Evolutionary conservation across 2,113 vertebrate genomes (phyloP).

Genomic region (Rutilus rutilus): DNA sequence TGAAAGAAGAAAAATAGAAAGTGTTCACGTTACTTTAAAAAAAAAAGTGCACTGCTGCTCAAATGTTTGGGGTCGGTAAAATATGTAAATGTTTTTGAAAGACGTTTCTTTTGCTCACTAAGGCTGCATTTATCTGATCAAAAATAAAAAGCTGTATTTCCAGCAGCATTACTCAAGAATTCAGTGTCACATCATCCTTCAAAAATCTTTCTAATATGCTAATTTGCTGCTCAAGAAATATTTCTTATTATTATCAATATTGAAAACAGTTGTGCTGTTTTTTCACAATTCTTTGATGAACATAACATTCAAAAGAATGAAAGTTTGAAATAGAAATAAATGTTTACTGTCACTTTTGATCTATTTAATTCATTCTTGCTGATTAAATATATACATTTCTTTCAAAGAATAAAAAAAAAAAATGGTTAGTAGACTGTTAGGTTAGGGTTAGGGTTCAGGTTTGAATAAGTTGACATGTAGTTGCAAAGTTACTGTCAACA

Average conservation of each 20-base stretch:
- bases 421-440: too few relatives aligned
- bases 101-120: background rate
- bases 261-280: background rate
- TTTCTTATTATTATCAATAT: background rate
- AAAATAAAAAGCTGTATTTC: background rate
- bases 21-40: background rate
- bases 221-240: background rate
- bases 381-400: too few relatives aligned
- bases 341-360: background rate
- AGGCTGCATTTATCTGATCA: background rate
- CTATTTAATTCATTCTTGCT: background rate
- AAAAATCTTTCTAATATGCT: background rate
- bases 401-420: too few relatives aligned
- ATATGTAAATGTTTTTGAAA: background rate
- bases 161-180: background rate
- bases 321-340: background rate
- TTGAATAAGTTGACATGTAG: too few relatives aligned
- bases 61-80: too few relatives aligned
- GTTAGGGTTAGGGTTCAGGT: too few relatives aligned
- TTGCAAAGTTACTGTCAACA: too few relatives aligned
- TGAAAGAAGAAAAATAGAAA: background rate
- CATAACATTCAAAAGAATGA: background rate
- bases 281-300: background rate
- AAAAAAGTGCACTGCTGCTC: background rate
- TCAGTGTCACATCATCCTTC: background rate